These are phyloP conservation scores for Eristalinus aeneus DNA, from an alignment of 2,888 invertebrate genomes.

Conservation along the genomic window DNA sequence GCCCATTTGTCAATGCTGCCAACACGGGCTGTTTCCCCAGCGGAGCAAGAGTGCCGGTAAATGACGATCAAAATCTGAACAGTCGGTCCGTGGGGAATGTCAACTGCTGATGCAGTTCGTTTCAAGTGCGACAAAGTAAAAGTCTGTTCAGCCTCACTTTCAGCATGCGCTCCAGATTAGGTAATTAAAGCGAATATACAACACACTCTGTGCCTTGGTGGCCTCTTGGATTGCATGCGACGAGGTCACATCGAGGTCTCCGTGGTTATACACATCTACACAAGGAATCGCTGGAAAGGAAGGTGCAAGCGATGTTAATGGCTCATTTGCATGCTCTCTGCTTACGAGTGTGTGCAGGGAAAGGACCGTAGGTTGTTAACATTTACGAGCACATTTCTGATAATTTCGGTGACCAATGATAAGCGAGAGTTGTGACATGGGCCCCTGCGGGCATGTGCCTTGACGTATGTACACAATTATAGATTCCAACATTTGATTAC, in stretches of 20 bases:
- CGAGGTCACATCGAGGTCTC: not conserved
- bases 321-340: not conserved
- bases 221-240: not conserved
- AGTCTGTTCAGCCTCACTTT: conserved; percentile 30
- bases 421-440: not conserved
- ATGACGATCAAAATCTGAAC: not conserved
- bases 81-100: not conserved
- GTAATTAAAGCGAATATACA: conserved; percentile 22
- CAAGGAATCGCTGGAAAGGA: not conserved
- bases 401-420: not conserved
- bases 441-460: not conserved
- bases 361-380: not conserved
- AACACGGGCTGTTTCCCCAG: too few relatives aligned
- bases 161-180: conserved; percentile 41
- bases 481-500: not conserved
- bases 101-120: not conserved
- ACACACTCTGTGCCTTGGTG: not conserved
- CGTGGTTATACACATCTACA: not conserved
- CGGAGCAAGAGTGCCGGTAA: not conserved
- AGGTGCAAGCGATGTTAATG: not conserved
- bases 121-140: conserved; percentile 30
- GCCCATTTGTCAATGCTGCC: not conserved
- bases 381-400: not conserved
- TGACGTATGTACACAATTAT: not conserved
- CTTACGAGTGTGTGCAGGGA: not conserved